phyloP scores from a whole-genome alignment of 2,888 invertebrate species.

The Pegoplata infirma region DNA sequence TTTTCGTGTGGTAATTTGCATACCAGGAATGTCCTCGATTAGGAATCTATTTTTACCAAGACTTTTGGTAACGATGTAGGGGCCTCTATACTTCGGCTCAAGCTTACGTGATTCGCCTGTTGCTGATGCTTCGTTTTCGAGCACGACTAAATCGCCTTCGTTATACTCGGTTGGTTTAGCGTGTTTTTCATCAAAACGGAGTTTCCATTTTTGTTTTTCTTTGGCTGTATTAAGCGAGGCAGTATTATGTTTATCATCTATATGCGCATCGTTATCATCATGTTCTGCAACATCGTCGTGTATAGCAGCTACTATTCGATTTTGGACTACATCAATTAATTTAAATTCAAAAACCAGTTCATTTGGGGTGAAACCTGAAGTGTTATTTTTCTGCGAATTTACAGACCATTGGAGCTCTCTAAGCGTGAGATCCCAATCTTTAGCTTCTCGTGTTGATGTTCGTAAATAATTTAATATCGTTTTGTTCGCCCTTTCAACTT shows the following conservation, averaged over 20 bases:
- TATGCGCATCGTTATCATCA: background rate
- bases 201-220: slow-evolving; percentile 25
- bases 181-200: slow-evolving; percentile 20
- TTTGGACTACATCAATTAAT: slow-evolving; percentile 33
- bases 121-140: slow-evolving; percentile 39
- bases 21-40: slow-evolving; percentile 53
- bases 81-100: slow-evolving; percentile 44
- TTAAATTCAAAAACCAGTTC: slow-evolving; percentile 53
- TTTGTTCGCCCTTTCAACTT: too few species aligned
- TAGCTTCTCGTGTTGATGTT: too few species aligned
- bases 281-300: background rate
- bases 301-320: slow-evolving; percentile 22
- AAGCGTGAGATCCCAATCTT: slow-evolving; percentile 43
- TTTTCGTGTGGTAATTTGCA: slow-evolving; percentile 36
- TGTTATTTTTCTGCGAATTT: slow-evolving; percentile 39
- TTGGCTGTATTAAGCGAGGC: background rate
- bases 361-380: slow-evolving; percentile 46
- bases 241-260: slow-evolving; percentile 10
- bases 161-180: background rate
- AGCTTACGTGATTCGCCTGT: slow-evolving; percentile 57
- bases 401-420: slow-evolving; percentile 49
- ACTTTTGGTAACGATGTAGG: slow-evolving; percentile 38
- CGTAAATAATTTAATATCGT: too few species aligned
- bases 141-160: slow-evolving; percentile 27
- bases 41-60: slow-evolving; percentile 51